A percentile compares a stretch with the other conserved stretches of the same genome.
These are phyloP conservation scores for Coptotermes formosanus DNA, from an alignment of 1,140 invertebrate genomes.

Conservation along the genomic window DNA sequence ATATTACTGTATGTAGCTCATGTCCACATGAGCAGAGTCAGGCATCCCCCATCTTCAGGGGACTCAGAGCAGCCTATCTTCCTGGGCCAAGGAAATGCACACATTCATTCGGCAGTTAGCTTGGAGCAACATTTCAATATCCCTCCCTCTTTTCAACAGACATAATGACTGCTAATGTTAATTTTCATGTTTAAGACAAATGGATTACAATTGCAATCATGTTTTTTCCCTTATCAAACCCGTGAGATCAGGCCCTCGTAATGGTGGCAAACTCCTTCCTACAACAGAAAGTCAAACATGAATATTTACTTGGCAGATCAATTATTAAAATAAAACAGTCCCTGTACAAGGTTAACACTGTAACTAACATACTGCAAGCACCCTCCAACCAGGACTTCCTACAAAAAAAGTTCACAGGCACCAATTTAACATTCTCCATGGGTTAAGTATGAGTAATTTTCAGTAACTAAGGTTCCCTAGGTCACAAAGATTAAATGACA, in stretches of 20 bases:
- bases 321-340: no score
- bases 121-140: background rate
- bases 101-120: background rate
- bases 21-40: background rate
- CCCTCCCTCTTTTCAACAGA: constrained; percentile 1
- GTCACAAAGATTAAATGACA: no score
- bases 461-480: no score
- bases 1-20: background rate
- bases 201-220: background rate
- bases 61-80: background rate
- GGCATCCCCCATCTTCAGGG: background rate
- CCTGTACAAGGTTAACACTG: no score
- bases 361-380: no score
- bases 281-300: background rate
- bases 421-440: no score
- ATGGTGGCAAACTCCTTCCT: background rate
- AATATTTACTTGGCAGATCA: background rate
- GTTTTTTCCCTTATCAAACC: background rate
- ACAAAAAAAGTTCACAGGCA: no score
- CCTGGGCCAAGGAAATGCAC: background rate
- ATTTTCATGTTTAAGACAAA: background rate
- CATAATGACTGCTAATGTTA: background rate
- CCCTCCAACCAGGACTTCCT: no score
- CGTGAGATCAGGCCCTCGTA: constrained; percentile 7
- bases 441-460: no score